A percentile compares a stretch with the other conserved stretches of the same genome.
Evolutionary conservation across 2,797 vertebrate genomes (phyloP).

Genomic region (Myioborus miniatus): DNA sequence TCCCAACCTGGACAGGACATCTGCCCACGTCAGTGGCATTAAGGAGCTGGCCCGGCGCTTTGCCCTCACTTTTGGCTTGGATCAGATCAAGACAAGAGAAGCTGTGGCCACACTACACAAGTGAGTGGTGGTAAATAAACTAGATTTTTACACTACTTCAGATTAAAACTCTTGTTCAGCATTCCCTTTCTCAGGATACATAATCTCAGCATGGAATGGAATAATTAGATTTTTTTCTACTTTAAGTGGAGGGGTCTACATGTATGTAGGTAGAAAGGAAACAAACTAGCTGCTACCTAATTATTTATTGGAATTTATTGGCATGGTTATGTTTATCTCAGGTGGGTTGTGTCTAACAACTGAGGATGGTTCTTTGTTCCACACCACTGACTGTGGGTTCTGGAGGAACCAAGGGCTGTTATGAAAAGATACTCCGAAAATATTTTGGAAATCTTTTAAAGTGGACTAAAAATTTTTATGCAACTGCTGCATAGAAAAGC

Average conservation of each 20-base stretch:
- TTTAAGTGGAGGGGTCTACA: neutral
- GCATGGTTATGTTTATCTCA: neutral
- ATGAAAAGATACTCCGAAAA: neutral
- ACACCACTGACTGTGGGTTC: neutral
- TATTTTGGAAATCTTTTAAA: neutral
- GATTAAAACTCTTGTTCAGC: neutral
- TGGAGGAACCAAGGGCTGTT: neutral
- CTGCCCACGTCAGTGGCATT: constrained; percentile 96
- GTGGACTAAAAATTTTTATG: neutral
- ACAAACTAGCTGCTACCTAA: neutral
- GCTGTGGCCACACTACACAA: constrained; percentile 98
- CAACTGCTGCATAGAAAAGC: neutral
- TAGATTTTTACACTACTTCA: neutral
- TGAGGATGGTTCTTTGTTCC: neutral
- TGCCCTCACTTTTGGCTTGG: constrained; percentile 96
- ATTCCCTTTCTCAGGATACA: neutral
- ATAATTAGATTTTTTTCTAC: neutral
- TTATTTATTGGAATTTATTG: neutral
- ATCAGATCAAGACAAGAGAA: constrained; percentile 98
- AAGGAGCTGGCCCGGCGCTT: constrained; percentile 97
- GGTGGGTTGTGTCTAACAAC: neutral
- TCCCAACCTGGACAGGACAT: constrained; percentile 95
- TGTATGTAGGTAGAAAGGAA: neutral
- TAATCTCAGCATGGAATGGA: neutral
- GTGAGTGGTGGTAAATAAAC: constrained; percentile 80